Base-by-base conservation (phyloP, 2,113 vertebrate species). In the Lamprotornis superbus region DNA sequence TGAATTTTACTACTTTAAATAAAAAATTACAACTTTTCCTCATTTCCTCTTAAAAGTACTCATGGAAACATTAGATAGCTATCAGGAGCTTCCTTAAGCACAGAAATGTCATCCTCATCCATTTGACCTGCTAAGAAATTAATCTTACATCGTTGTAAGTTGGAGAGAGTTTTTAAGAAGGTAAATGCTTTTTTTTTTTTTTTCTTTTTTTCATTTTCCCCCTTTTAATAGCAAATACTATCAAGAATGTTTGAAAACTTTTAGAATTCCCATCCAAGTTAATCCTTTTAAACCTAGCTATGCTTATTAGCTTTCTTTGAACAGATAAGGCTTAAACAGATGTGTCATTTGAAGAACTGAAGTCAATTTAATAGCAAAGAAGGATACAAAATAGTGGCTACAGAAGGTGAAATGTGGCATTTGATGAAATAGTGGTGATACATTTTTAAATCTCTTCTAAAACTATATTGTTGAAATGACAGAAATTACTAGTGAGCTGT, bases 271-370 rank as follows among this genome's bases (percentile, higher is more conserved):
- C 94, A 96, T 96, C 96, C 97, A 94, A 96, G 95, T 92, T 97
- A 97, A 97, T 97, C 97, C 97, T 97, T 97, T 97, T 97, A 97
- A 97, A 97, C 97, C 96, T 97, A 96, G 96, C 95, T 97, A 97
- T 97, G 96, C 96, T 97, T 97, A 97, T 97, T 97, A 97, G 96
- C 96, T 97, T 97, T 95, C 96, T 97, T 97, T 97, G 97, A 97
- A 97, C 95, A 97, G 96, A 97, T 97, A 97, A 97, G 96, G 93
- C 96, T 97, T 97, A 97, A 97, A 97, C 94, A 97, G 96, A 97
- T 94, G 96, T 97, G 97, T 97, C 97, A 96, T 97, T 94, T 95
- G 97, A 96, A 97, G 95, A 97, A 97, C 94, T 92, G 96, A 97
- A 97, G 96, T 97, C 97, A 97, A 96, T 97, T 97, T 96, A 95